Evolutionary conservation across 2,113 vertebrate genomes (phyloP), one percentile per base, ranked within the genome.

Genomic region (Campylomormyrus tamandua): DNA sequence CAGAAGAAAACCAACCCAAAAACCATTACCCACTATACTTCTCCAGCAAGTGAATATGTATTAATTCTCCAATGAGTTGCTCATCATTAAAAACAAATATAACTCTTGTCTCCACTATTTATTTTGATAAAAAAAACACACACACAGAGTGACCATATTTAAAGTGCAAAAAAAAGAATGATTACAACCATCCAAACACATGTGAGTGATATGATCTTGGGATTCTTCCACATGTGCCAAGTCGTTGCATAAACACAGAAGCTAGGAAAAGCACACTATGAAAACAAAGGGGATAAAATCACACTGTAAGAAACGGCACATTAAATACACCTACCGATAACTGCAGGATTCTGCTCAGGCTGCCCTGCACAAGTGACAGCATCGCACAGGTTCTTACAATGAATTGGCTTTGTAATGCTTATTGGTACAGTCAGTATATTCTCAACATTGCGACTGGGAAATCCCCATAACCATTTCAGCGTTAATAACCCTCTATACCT

Each of bases 31-130:
- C 62, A 27, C 27, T 27, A 9, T 45, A 49, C 42, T 42, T 45
- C 42, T 83, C 49, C 35, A 35, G 35, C 49, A 39, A 10, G 21
- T 58, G 70, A 89, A 56, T 56, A 83, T 56, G 10, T 42, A 74
- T 70, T 35, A 46, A 62, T 49, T 45, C 50, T 35, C 15, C 2
- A 52, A 35, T 52, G 27, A 56, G 13, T 87, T 87, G 21, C 21
- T 62, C 15, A 42, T 42, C 56, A 88, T 66, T 88, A 88, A 88
- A 88, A 88, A 17, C 58, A 88, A 88, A 66, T 66, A 17, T 50
- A 70, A 52, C 27, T 53, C 27, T 48, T 15, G 5, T 39, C 49
- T 27, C 85, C 50, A 56, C 48, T 50, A 35, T 27, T 70, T 70
- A 48, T 39, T 46, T 66, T 88, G 5, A 88, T 45, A 5, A 88